Evolutionary conservation across 2,113 vertebrate species (phyloP).

Genomic region (Raphicerus campestris): DNA sequence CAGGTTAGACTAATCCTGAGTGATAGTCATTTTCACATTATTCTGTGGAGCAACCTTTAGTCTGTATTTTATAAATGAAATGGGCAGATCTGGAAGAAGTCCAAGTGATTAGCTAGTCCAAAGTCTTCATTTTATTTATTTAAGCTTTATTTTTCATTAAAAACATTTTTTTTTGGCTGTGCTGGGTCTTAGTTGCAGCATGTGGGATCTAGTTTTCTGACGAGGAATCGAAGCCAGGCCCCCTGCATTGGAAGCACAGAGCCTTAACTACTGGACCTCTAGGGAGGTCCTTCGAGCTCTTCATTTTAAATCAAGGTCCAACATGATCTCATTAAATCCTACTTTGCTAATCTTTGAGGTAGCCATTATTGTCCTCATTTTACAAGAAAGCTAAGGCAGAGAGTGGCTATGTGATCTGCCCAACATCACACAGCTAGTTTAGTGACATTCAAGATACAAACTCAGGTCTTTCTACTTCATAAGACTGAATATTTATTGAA

Average conservation of each 20-base stretch:
- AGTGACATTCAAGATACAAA: not conserved
- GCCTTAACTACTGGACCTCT: not conserved
- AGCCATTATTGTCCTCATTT: not conserved
- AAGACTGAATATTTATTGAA: not conserved
- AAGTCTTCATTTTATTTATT: not conserved
- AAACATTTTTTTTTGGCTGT: not conserved
- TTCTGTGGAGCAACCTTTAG: not conserved
- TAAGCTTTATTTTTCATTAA: not conserved
- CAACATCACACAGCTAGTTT: not conserved
- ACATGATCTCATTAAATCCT: not conserved
- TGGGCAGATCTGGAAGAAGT: not conserved
- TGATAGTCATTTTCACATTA: not conserved
- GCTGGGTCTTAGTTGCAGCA: not conserved
- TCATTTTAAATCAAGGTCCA: constrained; percentile 1
- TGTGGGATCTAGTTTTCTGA: not conserved
- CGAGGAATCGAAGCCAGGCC: not conserved
- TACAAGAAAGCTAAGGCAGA: not conserved
- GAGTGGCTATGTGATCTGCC: not conserved
- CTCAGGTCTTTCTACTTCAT: not conserved
- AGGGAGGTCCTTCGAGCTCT: not conserved
- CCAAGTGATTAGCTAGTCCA: not conserved
- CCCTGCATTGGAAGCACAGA: not conserved
- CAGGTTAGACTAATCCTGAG: not conserved
- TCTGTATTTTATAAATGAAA: not conserved
- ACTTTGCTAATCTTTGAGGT: not conserved